A percentile compares a stretch with the other conserved stretches of the same genome.
These are phyloP conservation scores for Pterocles orientalis DNA, from an alignment of 2,113 vertebrate genomes.

Conservation along the genomic window DNA sequence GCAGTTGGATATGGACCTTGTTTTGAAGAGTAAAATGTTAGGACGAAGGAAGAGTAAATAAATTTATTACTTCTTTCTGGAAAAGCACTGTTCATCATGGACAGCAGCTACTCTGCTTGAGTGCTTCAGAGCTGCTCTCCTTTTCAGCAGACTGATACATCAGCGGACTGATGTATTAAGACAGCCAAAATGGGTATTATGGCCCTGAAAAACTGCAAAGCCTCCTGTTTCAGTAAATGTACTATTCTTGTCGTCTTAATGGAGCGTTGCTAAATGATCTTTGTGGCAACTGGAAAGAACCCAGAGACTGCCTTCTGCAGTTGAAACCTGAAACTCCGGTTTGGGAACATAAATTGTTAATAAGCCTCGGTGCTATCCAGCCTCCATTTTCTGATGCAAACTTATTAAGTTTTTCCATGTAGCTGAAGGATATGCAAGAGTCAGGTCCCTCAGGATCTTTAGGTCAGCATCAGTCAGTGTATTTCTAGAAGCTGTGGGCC, in stretches of 20 bases:
- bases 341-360: slow-evolving; percentile 58
- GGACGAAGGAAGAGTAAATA: background rate
- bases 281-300: slow-evolving; percentile 21
- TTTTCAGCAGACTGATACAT: background rate
- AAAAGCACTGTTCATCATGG: background rate
- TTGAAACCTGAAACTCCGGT: slow-evolving; percentile 24
- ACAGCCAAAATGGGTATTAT: background rate
- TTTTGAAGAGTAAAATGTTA: background rate
- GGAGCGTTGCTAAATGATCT: slow-evolving; percentile 34
- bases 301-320: background rate
- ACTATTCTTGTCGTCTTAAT: slow-evolving; percentile 25
- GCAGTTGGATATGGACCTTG: background rate
- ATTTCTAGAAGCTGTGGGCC: background rate
- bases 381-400: background rate
- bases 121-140: background rate
- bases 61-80: slow-evolving; percentile 11
- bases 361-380: background rate
- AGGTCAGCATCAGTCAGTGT: background rate
- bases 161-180: background rate
- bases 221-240: slow-evolving; percentile 15
- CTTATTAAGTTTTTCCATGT: background rate
- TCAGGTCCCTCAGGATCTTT: background rate
- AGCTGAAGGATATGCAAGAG: background rate
- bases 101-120: background rate
- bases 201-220: background rate